These are phyloP conservation scores for Pedionomus torquatus DNA, from an alignment of 2,113 vertebrate genomes.

Conservation along the genomic window DNA sequence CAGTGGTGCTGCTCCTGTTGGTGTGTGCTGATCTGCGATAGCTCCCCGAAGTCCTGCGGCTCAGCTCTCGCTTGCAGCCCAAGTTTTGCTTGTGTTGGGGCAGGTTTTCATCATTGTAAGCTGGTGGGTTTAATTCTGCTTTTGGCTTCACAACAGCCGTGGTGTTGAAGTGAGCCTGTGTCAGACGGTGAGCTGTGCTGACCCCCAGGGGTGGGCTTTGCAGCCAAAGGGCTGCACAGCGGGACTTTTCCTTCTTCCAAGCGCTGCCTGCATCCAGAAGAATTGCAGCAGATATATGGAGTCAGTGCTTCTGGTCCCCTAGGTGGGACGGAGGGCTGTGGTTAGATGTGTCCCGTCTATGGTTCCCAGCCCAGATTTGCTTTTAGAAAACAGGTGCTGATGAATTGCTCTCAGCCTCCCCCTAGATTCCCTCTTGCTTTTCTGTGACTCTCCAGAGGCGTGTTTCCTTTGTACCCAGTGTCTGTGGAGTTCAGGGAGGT, in stretches of 20 bases:
- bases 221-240: not conserved
- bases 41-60: not conserved
- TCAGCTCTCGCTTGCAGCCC: not conserved
- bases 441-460: accelerated
- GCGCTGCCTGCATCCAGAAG: not conserved
- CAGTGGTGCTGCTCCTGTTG: not conserved
- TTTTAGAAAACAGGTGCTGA: not conserved
- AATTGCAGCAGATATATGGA: not conserved
- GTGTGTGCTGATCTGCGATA: accelerated
- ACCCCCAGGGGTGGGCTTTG: not conserved
- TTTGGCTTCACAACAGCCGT: not conserved
- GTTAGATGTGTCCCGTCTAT: not conserved
- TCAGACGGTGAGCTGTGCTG: not conserved
- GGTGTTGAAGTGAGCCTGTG: not conserved
- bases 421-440: not conserved
- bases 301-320: not conserved
- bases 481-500: not conserved
- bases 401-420: not conserved
- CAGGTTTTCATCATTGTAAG: not conserved
- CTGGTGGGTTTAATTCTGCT: not conserved
- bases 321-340: not conserved
- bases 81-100: not conserved
- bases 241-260: not conserved
- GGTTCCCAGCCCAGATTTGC: not conserved
- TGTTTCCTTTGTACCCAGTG: accelerated